These are phyloP conservation scores for Liopterus haemorrhoidalis DNA, from an alignment of 2,888 invertebrate species.

Conservation along the genomic window DNA sequence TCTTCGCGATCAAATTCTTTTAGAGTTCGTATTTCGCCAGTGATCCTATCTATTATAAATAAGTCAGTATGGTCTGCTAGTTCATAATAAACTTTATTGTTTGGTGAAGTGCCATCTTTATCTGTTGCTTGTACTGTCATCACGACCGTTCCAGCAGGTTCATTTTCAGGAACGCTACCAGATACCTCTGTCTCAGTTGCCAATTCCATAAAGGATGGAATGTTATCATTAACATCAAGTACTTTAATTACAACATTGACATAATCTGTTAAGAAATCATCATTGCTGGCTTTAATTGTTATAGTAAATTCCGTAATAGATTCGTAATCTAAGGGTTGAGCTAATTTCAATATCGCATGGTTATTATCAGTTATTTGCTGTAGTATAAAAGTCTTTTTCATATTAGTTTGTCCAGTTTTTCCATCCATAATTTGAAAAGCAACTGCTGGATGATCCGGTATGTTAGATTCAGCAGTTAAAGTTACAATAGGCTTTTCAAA, in stretches of 20 bases:
- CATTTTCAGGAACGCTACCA: conserved; percentile 81
- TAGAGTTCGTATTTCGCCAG: conserved; percentile 81
- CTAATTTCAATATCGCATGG: conserved; percentile 68
- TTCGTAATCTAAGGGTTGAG: conserved; percentile 76
- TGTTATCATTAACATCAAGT: conserved; percentile 85
- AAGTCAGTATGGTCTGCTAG: conserved; percentile 62
- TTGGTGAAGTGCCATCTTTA: conserved; percentile 73
- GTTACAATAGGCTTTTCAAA: conserved; percentile 65
- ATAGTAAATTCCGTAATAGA: conserved; percentile 76
- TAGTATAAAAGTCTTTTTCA: conserved; percentile 66
- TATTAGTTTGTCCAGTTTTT: conserved; percentile 81
- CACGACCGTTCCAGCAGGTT: conserved; percentile 73
- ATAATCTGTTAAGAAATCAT: conserved; percentile 71
- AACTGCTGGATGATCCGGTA: conserved; percentile 8
- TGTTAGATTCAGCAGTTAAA: conserved; percentile 52
- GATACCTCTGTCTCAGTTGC: too few species aligned
- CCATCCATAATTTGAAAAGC: conserved; percentile 63
- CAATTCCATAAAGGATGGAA: conserved; percentile 77
- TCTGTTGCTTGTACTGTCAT: conserved; percentile 81
- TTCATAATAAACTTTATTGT: conserved; percentile 77
- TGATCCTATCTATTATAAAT: conserved; percentile 78
- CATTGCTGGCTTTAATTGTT: conserved; percentile 77
- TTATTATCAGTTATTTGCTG: conserved; percentile 59
- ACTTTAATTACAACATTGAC: conserved; percentile 72
- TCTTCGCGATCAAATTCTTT: conserved; percentile 81